phyloP scores from a whole-genome alignment of 2,797 vertebrate genomes.

The Neostethus bicornis region DNA sequence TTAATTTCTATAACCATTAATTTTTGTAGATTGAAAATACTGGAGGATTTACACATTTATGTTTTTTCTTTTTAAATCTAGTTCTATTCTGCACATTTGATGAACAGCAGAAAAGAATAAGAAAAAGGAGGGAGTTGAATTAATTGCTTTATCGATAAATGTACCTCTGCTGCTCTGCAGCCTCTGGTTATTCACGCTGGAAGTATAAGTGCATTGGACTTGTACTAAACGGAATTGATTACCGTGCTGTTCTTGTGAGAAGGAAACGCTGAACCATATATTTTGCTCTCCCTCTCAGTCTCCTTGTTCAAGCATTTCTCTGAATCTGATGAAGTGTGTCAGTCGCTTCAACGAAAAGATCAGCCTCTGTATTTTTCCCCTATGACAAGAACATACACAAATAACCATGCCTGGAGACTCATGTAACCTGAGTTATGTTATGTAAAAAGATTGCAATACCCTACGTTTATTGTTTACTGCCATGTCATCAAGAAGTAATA shows the following conservation, averaged over 20 bases:
- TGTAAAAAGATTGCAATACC: neutral
- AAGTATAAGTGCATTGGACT: constrained; percentile 85
- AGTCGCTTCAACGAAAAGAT: constrained; percentile 18
- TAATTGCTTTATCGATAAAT: constrained; percentile 82
- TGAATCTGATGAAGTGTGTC: constrained; percentile 39
- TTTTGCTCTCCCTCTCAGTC: constrained; percentile 37
- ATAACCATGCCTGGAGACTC: constrained; percentile 1
- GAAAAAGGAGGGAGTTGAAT: constrained; percentile 61
- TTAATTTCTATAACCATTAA: no score
- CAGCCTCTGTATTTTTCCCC: constrained; percentile 28
- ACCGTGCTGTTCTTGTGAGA: constrained; percentile 70
- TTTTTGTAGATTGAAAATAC: no score
- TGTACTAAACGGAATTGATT: constrained; percentile 81
- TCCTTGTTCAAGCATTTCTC: constrained; percentile 45
- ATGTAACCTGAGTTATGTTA: neutral
- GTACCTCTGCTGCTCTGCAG: constrained; percentile 75
- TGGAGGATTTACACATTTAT: no score
- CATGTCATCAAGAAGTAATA: neutral
- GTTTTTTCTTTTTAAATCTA: no score
- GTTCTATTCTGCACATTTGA: constrained; percentile 1
- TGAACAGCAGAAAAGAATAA: constrained; percentile 29
- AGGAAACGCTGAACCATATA: constrained; percentile 69
- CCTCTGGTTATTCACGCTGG: constrained; percentile 73
- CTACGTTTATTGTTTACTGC: constrained; percentile 1
- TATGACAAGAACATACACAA: neutral